Base-by-base conservation (phyloP, 2,888 invertebrate species). In the Leptinotarsa rubiginosa region DNA sequence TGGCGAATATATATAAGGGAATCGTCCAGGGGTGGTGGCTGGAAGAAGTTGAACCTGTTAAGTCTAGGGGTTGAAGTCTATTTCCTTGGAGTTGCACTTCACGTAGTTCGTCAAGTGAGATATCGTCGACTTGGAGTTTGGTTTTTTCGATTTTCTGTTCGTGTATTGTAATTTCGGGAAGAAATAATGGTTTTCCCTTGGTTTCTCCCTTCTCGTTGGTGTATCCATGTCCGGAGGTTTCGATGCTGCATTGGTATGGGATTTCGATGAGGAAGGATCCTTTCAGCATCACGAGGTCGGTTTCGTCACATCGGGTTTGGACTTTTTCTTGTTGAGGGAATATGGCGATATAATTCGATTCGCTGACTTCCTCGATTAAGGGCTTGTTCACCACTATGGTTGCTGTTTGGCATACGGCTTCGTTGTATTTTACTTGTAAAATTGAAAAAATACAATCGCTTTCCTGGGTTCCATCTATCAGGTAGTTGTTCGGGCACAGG, bases 241-340 rank as follows among this genome's bases (percentile, higher is more conserved):
- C n/a, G 65, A 65, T 65, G 16, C 65, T 65, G 41, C 47, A 65
- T 20, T 49, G 65, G 65, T 65, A 65, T 65, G 65, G 47, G 5
- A 22, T 49, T 49, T 13, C 15, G 52, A 52, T 52, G 52, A 52
- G 52, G n/a, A 52, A 52, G 15, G 52, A 52, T 52, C n/a, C 15
- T 52, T 52, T 52, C 16, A 52, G 52, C 52, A 52, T 52, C 52
- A 52, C 52, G n/a, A 52, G 18, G 52, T 52, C 52, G 15, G 49
- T 49, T 49, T 49, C 49, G 49, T 52, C 52, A n/a, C 52, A 52
- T 52, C 52, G 52, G 52, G n/a, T 52, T 52, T 52, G 15, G 52
- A 52, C 15, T 52, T 52, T 52, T n/a, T 49, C 49, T 49, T 49
- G 49, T 49, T 49, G 49, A 49, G 49, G 49, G 49, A 15, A 49